These are phyloP conservation scores for Agrilus biguttatus DNA, from an alignment of 2,888 invertebrate genomes.

Conservation along the genomic window DNA sequence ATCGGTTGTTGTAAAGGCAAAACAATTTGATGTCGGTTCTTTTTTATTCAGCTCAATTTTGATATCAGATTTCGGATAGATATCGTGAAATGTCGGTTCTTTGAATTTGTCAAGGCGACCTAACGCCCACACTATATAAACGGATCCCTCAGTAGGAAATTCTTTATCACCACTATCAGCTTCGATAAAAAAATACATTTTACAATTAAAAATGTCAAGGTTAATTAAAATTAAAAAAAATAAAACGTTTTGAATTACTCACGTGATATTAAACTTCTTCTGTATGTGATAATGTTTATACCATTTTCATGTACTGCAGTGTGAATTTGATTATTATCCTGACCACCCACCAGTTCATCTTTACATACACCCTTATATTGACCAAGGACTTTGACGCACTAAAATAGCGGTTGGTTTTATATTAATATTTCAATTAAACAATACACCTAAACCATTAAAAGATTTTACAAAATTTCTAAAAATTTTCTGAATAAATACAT, in stretches of 20 bases:
- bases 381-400: conserved; percentile 77
- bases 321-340: conserved; percentile 69
- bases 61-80: conserved; percentile 59
- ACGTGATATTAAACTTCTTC: conserved; percentile 63
- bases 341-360: conserved; percentile 68
- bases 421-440: too few relatives aligned
- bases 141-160: conserved; percentile 42
- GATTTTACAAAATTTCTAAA: too few relatives aligned
- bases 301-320: conserved; percentile 58
- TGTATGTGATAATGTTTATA: conserved; percentile 63
- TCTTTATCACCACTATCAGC: conserved; percentile 67
- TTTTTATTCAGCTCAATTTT: conserved; percentile 49
- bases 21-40: conserved; percentile 55
- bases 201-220: background rate
- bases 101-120: conserved; percentile 62
- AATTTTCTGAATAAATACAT: too few relatives aligned
- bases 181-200: conserved; percentile 23
- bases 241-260: conserved; percentile 19
- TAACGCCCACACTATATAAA: conserved; percentile 69
- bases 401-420: conserved; percentile 4
- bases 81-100: conserved; percentile 72
- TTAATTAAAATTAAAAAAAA: background rate
- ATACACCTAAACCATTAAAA: too few relatives aligned
- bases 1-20: conserved; percentile 48
- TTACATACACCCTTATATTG: conserved; percentile 77